Base-by-base conservation (phyloP, 2,888 invertebrate species). In the Drosophila glabriapex region DNA sequence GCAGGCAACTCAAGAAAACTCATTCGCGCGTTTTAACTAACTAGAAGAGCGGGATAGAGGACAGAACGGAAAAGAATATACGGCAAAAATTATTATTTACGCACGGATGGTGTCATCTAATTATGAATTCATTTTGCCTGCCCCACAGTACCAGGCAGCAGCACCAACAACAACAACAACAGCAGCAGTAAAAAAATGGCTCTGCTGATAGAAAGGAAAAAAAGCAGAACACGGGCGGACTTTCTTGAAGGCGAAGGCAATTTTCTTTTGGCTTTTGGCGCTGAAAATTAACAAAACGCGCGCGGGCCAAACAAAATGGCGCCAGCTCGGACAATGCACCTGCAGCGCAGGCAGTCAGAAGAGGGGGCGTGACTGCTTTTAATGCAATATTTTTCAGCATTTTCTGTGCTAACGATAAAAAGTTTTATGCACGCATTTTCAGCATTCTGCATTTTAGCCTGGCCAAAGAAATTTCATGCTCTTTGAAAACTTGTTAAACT, bases 91-190 rank as follows among this genome's bases (percentile, higher is more conserved):
- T 86, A 92, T 93, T 92, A 92, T 93, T 93, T 89, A 93, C 93
- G 93, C 93, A 92, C 93, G 92, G 92, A 92, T 93, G 93, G 93
- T 93, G 93, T 93, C 93, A 93, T 93, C 93, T 93, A 93, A 93
- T 93, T 93, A 93, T 91, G 89, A 93, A 93, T 92, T 91, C 88
- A 90, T 91, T 91, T 83, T 91, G 78, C 73, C 68, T 80, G 80
- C 61, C 77, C 78, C 77, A 67, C 50, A 56, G 61, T 43, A 28
- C 63, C 56, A 39, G 41, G 55, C 52, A 10, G 50, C 35, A 2
- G 22, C 83, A 74, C 55, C 81, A 81, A 66, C 69, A 80, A 55
- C 71, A 69, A 55, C 52, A 56, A 50, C 31, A 50, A 28, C 65
- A 31, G 31, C 9, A 68, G 43, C 62, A 58, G 63, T 65, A 73